These are phyloP conservation scores for Semicossyphus pulcher DNA, from an alignment of 2,113 vertebrate species.

Conservation along the genomic window DNA sequence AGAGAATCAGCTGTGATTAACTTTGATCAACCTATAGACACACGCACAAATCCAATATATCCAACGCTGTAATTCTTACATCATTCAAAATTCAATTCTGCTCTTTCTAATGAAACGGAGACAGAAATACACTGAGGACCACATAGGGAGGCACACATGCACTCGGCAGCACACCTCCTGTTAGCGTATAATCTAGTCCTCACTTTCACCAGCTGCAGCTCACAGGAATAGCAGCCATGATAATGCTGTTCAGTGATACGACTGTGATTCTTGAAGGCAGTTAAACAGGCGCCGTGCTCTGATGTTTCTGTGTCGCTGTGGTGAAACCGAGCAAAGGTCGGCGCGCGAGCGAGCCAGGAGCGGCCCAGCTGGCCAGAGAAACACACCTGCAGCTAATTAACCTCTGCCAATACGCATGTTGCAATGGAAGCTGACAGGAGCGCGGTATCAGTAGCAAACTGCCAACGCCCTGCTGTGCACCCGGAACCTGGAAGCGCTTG, in stretches of 20 bases:
- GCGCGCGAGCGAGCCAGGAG: constrained; percentile 14
- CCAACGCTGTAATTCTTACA: neutral
- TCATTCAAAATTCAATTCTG: neutral
- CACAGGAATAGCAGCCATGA: neutral
- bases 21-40: constrained; percentile 4
- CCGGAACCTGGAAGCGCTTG: constrained; percentile 24
- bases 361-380: constrained; percentile 31
- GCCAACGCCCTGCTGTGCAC: constrained; percentile 24
- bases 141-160: neutral
- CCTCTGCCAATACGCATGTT: constrained; percentile 25
- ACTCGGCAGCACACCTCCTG: neutral
- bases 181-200: neutral
- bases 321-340: neutral
- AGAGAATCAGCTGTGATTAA: constrained; percentile 5
- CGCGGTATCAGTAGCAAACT: constrained; percentile 7
- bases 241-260: neutral
- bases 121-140: neutral
- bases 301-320: neutral
- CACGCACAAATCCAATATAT: neutral
- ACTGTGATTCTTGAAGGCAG: constrained; percentile 6
- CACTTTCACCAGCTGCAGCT: constrained; percentile 19
- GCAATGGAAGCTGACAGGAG: constrained; percentile 22
- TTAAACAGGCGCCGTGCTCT: neutral
- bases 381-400: constrained; percentile 56
- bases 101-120: neutral